Percentiles rank a stretch among this genome's conserved stretches.
Evolutionary conservation across 1,140 invertebrate species (phyloP).

Genomic region (Euglossa dilemma): DNA sequence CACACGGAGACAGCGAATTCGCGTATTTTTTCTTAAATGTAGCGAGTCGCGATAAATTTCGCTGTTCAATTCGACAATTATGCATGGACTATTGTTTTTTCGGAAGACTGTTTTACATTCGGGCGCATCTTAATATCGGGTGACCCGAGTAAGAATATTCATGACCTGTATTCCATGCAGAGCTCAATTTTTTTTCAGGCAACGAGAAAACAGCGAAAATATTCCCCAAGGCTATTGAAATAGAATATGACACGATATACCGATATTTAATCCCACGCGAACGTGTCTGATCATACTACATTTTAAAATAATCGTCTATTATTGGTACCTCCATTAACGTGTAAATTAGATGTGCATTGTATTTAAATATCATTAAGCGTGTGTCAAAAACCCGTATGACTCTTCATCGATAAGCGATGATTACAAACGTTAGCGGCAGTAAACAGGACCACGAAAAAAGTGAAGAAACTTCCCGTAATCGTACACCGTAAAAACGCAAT

Average conservation of each 20-base stretch:
- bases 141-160: constrained; percentile 39
- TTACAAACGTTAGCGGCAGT: too few relatives aligned
- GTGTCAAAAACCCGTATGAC: background rate
- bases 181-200: background rate
- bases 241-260: background rate
- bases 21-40: background rate
- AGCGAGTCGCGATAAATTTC: background rate
- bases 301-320: constrained; percentile 3
- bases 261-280: constrained; percentile 1
- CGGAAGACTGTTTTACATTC: constrained; percentile 2
- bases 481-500: background rate
- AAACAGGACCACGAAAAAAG: background rate
- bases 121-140: constrained; percentile 12
- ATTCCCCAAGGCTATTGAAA: background rate
- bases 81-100: background rate
- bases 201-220: background rate
- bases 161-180: background rate
- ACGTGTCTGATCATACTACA: background rate
- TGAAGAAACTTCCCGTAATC: background rate
- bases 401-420: background rate
- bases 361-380: constrained; percentile 30
- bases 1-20: background rate
- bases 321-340: background rate
- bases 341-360: constrained; percentile 1
- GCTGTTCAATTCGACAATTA: background rate